phyloP scores from a whole-genome alignment of 2,888 invertebrate species.

The Drosophila suboccidentalis region DNA sequence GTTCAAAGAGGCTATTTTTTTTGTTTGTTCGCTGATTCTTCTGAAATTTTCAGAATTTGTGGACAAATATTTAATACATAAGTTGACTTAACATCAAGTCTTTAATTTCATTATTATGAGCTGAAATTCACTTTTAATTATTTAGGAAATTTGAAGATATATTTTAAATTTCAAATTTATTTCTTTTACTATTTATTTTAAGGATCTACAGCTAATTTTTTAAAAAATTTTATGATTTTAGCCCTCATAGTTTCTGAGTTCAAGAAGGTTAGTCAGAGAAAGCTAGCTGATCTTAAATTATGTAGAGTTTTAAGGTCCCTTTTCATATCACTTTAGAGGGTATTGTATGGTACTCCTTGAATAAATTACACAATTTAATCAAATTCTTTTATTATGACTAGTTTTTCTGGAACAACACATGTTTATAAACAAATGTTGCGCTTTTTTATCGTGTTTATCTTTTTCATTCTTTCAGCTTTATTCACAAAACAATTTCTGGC shows the following conservation, averaged over 20 bases:
- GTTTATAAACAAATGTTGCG: neutral
- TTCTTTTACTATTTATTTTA: too few species aligned
- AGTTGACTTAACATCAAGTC: neutral
- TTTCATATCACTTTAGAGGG: neutral
- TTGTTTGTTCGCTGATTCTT: neutral
- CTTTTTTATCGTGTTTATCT: neutral
- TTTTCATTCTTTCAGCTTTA: neutral
- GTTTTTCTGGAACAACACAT: neutral
- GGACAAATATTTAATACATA: neutral
- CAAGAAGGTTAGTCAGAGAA: neutral
- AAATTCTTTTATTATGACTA: neutral
- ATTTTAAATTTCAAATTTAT: too few species aligned
- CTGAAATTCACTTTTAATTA: neutral
- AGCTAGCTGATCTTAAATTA: neutral
- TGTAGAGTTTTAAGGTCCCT: neutral
- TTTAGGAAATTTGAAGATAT: too few species aligned
- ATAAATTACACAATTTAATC: slow-evolving; percentile 2
- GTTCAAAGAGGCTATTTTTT: neutral
- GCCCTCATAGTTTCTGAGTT: neutral
- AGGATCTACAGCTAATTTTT: neutral
- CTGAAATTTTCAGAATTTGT: neutral
- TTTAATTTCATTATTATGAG: neutral
- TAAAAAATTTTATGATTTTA: neutral
- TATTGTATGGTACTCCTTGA: neutral
- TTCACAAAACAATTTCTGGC: neutral